phyloP scores from a whole-genome alignment of 2,113 vertebrate species.

The Scortum barcoo region DNA sequence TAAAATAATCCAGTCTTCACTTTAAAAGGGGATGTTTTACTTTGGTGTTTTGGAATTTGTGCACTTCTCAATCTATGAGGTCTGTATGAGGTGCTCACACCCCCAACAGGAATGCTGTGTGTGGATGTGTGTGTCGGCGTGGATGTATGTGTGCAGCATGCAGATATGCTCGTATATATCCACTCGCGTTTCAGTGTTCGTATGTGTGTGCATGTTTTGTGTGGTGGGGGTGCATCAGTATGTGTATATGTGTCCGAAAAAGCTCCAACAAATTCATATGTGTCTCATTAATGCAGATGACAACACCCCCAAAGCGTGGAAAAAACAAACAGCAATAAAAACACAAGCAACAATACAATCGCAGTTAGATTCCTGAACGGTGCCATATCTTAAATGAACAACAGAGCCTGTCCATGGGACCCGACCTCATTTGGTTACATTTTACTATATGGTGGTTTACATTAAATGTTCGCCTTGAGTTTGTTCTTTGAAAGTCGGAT shows the following conservation, averaged over 20 bases:
- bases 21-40: conserved; percentile 58
- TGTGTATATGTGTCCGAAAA: conserved; percentile 46
- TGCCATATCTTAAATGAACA: conserved; percentile 70
- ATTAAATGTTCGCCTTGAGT: conserved; percentile 69
- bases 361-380: conserved; percentile 52
- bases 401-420: conserved; percentile 57
- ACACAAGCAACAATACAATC: conserved; percentile 62
- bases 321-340: conserved; percentile 76
- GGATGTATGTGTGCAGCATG: background rate
- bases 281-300: conserved; percentile 76
- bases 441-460: conserved; percentile 70
- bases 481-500: conserved; percentile 67
- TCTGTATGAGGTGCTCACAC: conserved; percentile 47
- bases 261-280: conserved; percentile 60
- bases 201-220: background rate
- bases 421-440: conserved; percentile 61
- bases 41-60: conserved; percentile 57
- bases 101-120: conserved; percentile 59
- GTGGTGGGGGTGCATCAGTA: conserved; percentile 10
- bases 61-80: conserved; percentile 43
- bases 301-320: conserved; percentile 66
- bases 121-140: conserved; percentile 7
- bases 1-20: conserved; percentile 60
- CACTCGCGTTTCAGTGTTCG: background rate
- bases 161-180: conserved; percentile 7